Evolutionary conservation across 2,113 vertebrate species (phyloP), one percentile per base, ranked within the genome.

Genomic region (Cyanoliseus patagonus): DNA sequence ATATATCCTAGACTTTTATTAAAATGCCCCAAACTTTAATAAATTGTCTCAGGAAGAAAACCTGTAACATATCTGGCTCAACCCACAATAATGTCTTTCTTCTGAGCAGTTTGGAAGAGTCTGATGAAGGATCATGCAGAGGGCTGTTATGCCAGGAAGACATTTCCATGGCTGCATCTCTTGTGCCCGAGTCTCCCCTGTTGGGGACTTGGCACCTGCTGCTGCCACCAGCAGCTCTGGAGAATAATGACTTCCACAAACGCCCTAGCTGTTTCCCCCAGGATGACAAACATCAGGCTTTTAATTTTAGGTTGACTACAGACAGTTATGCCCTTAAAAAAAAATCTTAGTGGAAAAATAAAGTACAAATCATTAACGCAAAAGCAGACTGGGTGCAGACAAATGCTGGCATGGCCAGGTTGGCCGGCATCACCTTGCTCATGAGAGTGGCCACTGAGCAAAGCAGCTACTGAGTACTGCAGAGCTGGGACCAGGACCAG

Each of bases 211-310:
- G 23, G 57, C 67, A 62, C 3, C 53, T 78, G 35, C 13, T 27
- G 1, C 0, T 3, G 49, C 28, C 57, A 33, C 0, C 1, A 69
- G 11, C 0, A 1, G 7, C 51, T 84, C 69, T 39, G 39, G 16
- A 57, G 42, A 53, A 28, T 7, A 51, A 8, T 5, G 14, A 33
- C 27, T 85, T 59, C 47, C n/a, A 37, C 6, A 15, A 11, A 13
- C 9, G 4, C 41, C 33, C 13, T 17, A 10, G 22, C 22, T 72
- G 4, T 52, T 79, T 78, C 5, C 10, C 9, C 3, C 6, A 55
- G 39, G 55, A 75, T 14, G 11, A 25, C 11, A 79, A 74, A 75
- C 41, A 66, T 23, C 39, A 75, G 28, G 14, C 4, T 72, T 91
- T 61, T 89, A 10, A n/a, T 85, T 87, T 75, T 63, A 42, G 16